Conservation (phyloP, 2,888 invertebrate genomes). For the Elmis aenea region DNA sequence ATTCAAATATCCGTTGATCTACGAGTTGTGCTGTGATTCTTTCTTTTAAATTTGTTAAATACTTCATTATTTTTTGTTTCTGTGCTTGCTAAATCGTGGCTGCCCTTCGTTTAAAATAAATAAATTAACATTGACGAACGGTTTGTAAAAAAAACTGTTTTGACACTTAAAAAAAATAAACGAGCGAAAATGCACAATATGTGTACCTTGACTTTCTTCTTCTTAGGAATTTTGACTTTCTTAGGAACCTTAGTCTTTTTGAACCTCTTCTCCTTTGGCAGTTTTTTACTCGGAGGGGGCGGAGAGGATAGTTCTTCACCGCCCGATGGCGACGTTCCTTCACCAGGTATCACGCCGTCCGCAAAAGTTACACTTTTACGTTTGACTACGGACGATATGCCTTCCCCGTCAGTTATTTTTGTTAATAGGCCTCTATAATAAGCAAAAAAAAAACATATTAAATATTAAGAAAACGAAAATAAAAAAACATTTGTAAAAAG, state of each 20-base stretch:
- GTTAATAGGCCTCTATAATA: too few relatives aligned
- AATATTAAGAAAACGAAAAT: slow-evolving; percentile 1
- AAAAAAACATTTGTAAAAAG: too few relatives aligned
- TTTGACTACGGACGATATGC: slow-evolving; percentile 13
- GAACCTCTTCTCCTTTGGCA: slow-evolving; percentile 50
- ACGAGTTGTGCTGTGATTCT: too few relatives aligned
- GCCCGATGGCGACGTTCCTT: slow-evolving; percentile 54
- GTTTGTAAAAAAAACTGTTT: too few relatives aligned
- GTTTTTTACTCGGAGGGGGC: slow-evolving; percentile 50
- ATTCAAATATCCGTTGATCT: too few relatives aligned
- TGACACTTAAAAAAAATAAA: too few relatives aligned
- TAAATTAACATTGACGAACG: too few relatives aligned
- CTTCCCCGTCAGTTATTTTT: slow-evolving; percentile 16
- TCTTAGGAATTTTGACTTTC: slow-evolving; percentile 47
- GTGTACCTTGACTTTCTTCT: slow-evolving; percentile 53
- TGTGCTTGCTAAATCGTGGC: too few relatives aligned
- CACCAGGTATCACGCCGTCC: slow-evolving; percentile 57
- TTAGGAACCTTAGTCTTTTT: slow-evolving; percentile 50
- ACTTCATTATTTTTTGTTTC: too few relatives aligned
- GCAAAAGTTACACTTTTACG: slow-evolving; percentile 56
- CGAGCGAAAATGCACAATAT: too few relatives aligned
- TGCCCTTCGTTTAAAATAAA: too few relatives aligned
- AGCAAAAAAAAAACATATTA: slow-evolving; percentile 1
- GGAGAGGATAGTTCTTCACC: slow-evolving; percentile 59
- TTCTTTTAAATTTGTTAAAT: too few relatives aligned